These are phyloP conservation scores for Philonicus albiceps DNA, from an alignment of 2,888 invertebrate species.

Conservation along the genomic window DNA sequence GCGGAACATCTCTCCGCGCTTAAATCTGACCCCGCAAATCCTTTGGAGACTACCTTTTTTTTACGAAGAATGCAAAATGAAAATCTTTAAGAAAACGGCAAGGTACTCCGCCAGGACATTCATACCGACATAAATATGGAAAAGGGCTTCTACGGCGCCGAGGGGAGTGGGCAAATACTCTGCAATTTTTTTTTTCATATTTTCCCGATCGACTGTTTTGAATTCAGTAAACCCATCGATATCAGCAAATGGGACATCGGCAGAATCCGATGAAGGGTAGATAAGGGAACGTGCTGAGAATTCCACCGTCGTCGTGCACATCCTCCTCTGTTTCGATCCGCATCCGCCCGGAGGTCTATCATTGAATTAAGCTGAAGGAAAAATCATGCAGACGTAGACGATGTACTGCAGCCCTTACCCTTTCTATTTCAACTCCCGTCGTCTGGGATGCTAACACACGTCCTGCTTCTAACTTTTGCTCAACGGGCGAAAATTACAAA, in stretches of 20 bases:
- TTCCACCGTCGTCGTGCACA: not conserved
- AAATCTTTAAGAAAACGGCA: not conserved
- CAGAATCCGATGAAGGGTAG: not conserved
- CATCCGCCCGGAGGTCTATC: not conserved
- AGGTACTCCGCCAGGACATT: not conserved
- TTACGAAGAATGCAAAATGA: not conserved
- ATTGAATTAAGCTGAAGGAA: slow-evolving; percentile 21
- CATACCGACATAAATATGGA: slow-evolving; percentile 9
- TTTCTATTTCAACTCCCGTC: not conserved
- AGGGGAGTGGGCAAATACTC: not conserved
- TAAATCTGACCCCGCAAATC: slow-evolving; percentile 15
- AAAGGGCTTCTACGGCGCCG: not conserved
- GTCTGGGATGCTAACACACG: not conserved
- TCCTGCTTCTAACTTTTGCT: not conserved
- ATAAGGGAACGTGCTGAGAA: slow-evolving; percentile 8
- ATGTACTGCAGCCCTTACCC: not conserved
- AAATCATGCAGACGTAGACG: slow-evolving; percentile 25
- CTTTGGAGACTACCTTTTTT: not conserved
- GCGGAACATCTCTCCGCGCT: not conserved
- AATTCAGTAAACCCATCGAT: slow-evolving; percentile 4
- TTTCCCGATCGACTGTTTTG: slow-evolving; percentile 14
- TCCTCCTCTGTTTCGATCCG: not conserved
- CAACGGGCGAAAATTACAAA: not conserved
- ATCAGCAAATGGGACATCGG: slow-evolving; percentile 14
- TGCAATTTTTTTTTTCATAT: slow-evolving; percentile 22